Evolutionary conservation across 2,888 invertebrate genomes (phyloP).

Genomic region (Amblyjoppa proteus): DNA sequence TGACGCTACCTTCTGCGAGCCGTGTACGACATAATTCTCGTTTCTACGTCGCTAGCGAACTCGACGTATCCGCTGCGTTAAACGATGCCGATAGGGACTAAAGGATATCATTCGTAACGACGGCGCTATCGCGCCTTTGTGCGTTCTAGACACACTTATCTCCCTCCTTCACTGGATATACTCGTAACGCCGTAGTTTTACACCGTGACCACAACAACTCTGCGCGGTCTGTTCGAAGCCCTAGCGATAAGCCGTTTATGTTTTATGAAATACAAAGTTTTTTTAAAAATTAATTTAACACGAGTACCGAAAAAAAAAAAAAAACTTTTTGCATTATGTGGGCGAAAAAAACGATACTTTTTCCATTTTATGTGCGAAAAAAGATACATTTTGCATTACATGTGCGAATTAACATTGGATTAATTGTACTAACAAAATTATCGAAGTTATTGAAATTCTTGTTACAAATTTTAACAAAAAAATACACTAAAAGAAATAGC

Average conservation of each 20-base stretch:
- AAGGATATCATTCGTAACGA: slow-evolving; percentile 5
- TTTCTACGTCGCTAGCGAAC: slow-evolving; percentile 56
- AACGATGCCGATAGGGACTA: not conserved
- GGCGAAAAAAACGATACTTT: too few species aligned
- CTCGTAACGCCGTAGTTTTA: not conserved
- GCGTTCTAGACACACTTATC: not conserved
- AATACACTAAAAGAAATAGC: too few species aligned
- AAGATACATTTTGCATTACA: too few species aligned
- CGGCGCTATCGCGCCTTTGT: not conserved
- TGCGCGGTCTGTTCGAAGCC: not conserved
- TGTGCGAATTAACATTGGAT: too few species aligned
- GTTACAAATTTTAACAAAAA: too few species aligned
- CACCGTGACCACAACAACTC: not conserved
- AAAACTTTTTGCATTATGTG: too few species aligned
- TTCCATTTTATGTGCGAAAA: too few species aligned
- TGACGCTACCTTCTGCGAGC: slow-evolving; percentile 58
- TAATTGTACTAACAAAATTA: too few species aligned
- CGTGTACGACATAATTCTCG: slow-evolving; percentile 65
- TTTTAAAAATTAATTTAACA: too few species aligned
- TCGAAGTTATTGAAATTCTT: too few species aligned
- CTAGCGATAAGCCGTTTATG: not conserved
- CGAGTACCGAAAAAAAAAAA: too few species aligned
- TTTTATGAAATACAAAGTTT: not conserved
- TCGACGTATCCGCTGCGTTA: slow-evolving; percentile 22
- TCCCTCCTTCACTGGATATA: not conserved